Conservation (phyloP, 2,888 invertebrate species). For the Tipula helvola region DNA sequence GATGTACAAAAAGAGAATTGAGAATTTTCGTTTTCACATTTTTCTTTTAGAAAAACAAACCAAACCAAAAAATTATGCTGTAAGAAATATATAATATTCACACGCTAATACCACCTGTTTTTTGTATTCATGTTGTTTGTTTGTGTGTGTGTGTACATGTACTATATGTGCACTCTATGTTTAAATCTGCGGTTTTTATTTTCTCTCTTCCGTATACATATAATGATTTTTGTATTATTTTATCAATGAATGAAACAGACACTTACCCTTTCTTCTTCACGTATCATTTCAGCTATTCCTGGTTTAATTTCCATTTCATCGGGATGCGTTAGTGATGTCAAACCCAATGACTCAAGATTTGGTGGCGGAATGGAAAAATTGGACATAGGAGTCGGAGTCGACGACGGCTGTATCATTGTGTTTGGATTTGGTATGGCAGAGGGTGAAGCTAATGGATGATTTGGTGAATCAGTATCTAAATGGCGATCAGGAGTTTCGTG, state of each 20-base stretch:
- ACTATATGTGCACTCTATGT: not conserved
- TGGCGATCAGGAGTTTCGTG: conserved; percentile 21
- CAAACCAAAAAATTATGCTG: not conserved
- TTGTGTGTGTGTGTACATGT: not conserved
- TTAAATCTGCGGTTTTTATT: not conserved
- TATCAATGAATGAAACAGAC: conserved; percentile 23
- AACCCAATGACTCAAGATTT: conserved; percentile 28
- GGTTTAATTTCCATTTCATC: conserved; percentile 89
- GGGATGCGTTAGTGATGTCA: conserved; percentile 36
- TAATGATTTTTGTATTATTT: not conserved
- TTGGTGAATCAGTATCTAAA: conserved; percentile 25
- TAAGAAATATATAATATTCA: not conserved
- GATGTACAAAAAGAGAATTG: not conserved
- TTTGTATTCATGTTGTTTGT: not conserved
- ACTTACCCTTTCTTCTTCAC: conserved; percentile 91
- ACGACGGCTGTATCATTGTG: conserved; percentile 28
- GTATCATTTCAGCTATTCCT: conserved; percentile 91
- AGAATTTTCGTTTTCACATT: not conserved
- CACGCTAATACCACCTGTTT: not conserved
- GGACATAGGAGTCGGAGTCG: conserved; percentile 25
- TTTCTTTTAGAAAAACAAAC: not conserved
- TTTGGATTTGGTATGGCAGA: conserved; percentile 18
- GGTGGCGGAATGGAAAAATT: conserved; percentile 25
- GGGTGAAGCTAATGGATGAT: not conserved
- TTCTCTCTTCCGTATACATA: not conserved